A percentile compares a stretch with the other conserved stretches of the same genome.
Evolutionary conservation across 2,888 invertebrate genomes (phyloP).

Genomic region (Microplitis deprimator): DNA sequence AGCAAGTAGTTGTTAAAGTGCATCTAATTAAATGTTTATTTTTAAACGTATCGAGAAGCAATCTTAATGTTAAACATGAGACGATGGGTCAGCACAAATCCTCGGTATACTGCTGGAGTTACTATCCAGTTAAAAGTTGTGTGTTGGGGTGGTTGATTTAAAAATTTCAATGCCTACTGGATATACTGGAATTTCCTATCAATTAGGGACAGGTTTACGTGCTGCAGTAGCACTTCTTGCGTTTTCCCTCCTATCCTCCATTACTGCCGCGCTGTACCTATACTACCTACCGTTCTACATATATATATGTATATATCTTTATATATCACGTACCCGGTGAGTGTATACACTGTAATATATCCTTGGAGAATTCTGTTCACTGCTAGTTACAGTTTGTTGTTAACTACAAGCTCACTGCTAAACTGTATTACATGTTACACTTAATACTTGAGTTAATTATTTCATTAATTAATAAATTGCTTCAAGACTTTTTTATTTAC

Average conservation of each 20-base stretch:
- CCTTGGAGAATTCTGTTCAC: slow-evolving; percentile 60
- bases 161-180: slow-evolving; percentile 56
- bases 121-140: slow-evolving; percentile 65
- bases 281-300: slow-evolving; percentile 39
- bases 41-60: slow-evolving; percentile 18
- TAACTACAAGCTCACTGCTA: slow-evolving; percentile 45
- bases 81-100: slow-evolving; percentile 53
- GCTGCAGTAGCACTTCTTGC: slow-evolving; percentile 49
- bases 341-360: slow-evolving; percentile 43
- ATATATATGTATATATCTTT: neutral
- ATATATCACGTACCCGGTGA: slow-evolving; percentile 15
- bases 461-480: slow-evolving; percentile 4
- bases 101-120: slow-evolving; percentile 48
- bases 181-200: slow-evolving; percentile 67
- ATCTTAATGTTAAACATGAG: slow-evolving; percentile 31
- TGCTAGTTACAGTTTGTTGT: slow-evolving; percentile 60
- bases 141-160: slow-evolving; percentile 58
- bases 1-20: slow-evolving; percentile 12
- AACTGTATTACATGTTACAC: slow-evolving; percentile 21
- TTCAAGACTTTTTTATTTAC: slow-evolving; percentile 1
- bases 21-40: slow-evolving; percentile 25
- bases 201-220: slow-evolving; percentile 69
- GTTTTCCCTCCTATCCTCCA: slow-evolving; percentile 34
- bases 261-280: neutral
- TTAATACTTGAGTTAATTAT: slow-evolving; percentile 13